These are phyloP conservation scores for Boulengeromyrus knoepffleri DNA, from an alignment of 2,113 vertebrate species.

Conservation along the genomic window DNA sequence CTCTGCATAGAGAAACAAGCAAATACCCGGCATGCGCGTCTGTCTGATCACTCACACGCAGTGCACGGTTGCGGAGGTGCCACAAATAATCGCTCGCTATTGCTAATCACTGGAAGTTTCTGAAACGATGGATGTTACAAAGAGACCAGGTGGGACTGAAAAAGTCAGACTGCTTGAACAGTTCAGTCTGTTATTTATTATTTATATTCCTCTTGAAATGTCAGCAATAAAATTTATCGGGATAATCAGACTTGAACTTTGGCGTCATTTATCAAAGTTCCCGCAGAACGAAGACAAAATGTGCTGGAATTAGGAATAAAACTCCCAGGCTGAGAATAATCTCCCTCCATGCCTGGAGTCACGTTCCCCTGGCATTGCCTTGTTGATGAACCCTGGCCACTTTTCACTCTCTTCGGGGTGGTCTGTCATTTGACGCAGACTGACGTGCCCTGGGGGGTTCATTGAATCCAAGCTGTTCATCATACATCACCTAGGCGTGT, in stretches of 20 bases:
- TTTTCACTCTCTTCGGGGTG: not conserved
- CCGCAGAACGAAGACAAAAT: not conserved
- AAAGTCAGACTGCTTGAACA: slow-evolving; percentile 24
- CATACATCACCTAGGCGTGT: not conserved
- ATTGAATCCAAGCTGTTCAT: not conserved
- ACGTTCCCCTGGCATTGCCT: not conserved
- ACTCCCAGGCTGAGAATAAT: not conserved
- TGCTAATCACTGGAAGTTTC: not conserved
- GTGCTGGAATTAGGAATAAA: not conserved
- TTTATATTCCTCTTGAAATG: not conserved
- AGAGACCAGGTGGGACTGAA: slow-evolving; percentile 22
- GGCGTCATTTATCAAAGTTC: not conserved
- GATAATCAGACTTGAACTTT: not conserved
- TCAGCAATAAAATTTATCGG: not conserved
- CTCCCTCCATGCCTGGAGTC: not conserved
- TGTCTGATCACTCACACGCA: not conserved
- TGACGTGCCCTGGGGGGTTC: not conserved
- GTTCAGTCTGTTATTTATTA: not conserved
- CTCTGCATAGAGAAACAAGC: not conserved
- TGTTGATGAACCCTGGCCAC: not conserved
- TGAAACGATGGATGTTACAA: not conserved
- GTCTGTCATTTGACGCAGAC: not conserved
- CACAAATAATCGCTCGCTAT: not conserved
- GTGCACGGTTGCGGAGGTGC: not conserved
- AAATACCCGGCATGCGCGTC: not conserved